Percentiles rank a stretch among this genome's conserved stretches.
phyloP scores from a whole-genome alignment of 2,888 invertebrate genomes.

The Andrena trimmerana region DNA sequence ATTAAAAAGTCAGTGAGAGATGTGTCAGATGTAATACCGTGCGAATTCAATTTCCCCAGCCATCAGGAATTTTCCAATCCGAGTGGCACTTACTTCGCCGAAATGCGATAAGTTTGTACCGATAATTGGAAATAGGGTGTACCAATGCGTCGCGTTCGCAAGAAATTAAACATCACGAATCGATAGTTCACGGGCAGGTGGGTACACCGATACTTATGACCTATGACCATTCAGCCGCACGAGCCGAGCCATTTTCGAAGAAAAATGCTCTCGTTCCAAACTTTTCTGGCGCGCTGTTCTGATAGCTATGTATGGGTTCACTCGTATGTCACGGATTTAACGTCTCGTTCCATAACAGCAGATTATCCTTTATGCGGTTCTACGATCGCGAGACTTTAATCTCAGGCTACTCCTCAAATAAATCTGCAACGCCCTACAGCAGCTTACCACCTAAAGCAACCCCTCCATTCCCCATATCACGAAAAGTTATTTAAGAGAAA shows the following conservation, averaged over 20 bases:
- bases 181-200: slow-evolving; percentile 31
- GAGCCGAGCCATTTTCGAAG: slow-evolving; percentile 5
- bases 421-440: not conserved
- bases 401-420: not conserved
- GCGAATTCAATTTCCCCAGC: slow-evolving; percentile 8
- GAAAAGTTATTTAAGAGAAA: not conserved
- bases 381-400: not conserved
- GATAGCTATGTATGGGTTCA: slow-evolving; percentile 29
- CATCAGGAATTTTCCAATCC: slow-evolving; percentile 17
- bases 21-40: not conserved
- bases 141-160: slow-evolving; percentile 5
- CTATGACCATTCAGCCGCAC: not conserved
- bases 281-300: slow-evolving; percentile 30
- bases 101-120: slow-evolving; percentile 30
- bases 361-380: not conserved
- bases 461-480: too few species aligned
- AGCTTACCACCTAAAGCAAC: not conserved
- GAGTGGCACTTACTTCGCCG: not conserved
- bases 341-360: not conserved
- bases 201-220: not conserved
- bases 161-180: slow-evolving; percentile 25
- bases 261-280: slow-evolving; percentile 30
- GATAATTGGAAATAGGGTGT: slow-evolving; percentile 40
- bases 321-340: slow-evolving; percentile 15
- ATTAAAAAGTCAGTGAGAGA: not conserved